Percentiles rank a stretch among this genome's conserved stretches.
Conservation (phyloP, 2,113 vertebrate species). For the Engraulis encrasicolus region DNA sequence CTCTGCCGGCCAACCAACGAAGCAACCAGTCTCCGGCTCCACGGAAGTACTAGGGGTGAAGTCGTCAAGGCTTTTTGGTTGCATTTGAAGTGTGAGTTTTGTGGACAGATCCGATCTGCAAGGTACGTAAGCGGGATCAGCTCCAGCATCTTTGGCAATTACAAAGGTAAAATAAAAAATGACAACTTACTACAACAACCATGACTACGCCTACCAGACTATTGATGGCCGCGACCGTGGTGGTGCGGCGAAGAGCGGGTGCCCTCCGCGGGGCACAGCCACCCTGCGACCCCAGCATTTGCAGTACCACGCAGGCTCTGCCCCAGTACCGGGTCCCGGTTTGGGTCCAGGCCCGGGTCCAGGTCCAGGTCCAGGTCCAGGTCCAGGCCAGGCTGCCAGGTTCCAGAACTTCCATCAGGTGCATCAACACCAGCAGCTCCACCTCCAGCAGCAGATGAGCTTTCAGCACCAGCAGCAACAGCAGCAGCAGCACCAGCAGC, state of each 20-base stretch:
- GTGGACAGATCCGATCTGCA: too few relatives aligned
- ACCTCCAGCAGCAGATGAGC: not conserved
- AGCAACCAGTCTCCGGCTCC: not conserved
- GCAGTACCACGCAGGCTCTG: not conserved
- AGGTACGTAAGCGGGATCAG: too few relatives aligned
- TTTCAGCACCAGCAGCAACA: slow-evolving; percentile 29
- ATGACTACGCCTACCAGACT: slow-evolving; percentile 51
- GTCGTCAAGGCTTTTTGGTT: too few relatives aligned
- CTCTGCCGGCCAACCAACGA: too few relatives aligned
- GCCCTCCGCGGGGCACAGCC: not conserved
- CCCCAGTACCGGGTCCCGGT: not conserved
- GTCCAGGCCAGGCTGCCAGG: too few relatives aligned
- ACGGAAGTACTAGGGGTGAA: not conserved
- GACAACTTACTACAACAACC: slow-evolving; percentile 57
- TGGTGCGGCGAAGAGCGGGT: slow-evolving; percentile 41
- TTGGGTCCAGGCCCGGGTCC: not conserved
- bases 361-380: too few relatives aligned
- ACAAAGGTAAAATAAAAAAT: too few relatives aligned
- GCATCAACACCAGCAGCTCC: not conserved
- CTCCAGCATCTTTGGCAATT: too few relatives aligned
- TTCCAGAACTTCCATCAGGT: not conserved
- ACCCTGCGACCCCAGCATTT: slow-evolving; percentile 14
- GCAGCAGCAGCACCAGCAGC: not conserved
- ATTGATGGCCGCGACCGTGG: slow-evolving; percentile 46
- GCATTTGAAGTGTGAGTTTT: not conserved